Evolutionary conservation across 2,797 vertebrate genomes (phyloP), one percentile per base, ranked within the genome.

Genomic region (Balearica regulorum): DNA sequence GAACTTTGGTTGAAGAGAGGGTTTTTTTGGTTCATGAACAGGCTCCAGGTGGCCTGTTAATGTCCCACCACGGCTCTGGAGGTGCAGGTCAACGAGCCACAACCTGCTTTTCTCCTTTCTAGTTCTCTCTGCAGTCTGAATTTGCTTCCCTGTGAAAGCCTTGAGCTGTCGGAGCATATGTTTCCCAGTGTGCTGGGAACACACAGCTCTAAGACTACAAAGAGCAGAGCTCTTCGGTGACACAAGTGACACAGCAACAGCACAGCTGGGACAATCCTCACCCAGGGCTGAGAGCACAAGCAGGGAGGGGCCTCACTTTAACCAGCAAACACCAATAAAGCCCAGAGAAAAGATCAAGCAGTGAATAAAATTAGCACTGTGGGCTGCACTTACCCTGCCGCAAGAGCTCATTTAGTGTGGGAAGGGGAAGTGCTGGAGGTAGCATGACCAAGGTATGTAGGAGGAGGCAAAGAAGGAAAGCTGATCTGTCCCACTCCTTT

Each of bases 381-480:
- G 88, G 90, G 83, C 69, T 83, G 16, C 3, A 1, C 43, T 53
- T 44, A 53, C 49, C 35, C 68, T 72, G 79, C 87, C 55, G 64
- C 21, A 57, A 70, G 53, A 73, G 71, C 70, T 85, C 10, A 6
- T 41, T 84, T 21, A 26, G 53, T n/a, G 90, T 94, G 91, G 93
- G 94, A 94, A 92, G 79, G 87, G 77, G 92, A 89, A 85, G 71
- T 5, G 85, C 79, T 87, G 76, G 57, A 92, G 82, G 93, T 15
- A 77, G 65, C 75, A 24, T 8, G 76, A 89, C 43, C 85, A 16
- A 92, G 89, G 94, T 33, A 7, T 60, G 91, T 95, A 85, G 96
- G 86, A 92, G 94, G 95, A 93, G 90, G 60, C 90, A 31, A 68
- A 79, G 60, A 28, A 53, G 91, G 83, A 92, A 97, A 92, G 57